A percentile compares a stretch with the other conserved stretches of the same genome.
Conservation (phyloP, 2,888 invertebrate genomes). For the Periphyllus acericola region DNA sequence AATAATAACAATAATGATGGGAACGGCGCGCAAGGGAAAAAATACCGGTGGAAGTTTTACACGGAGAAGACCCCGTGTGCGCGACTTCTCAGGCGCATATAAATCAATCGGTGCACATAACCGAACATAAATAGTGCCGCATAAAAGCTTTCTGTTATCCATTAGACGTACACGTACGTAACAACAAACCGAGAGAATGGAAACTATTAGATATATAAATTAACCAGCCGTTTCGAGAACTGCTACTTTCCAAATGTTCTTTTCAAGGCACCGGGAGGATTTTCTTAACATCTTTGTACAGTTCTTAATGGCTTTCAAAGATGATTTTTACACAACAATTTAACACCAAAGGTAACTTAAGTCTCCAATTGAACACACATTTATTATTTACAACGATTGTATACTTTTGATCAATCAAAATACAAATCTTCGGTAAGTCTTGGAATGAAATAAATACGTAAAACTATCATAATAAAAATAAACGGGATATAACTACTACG, state of each 20-base stretch:
- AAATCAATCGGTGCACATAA: conserved; percentile 60
- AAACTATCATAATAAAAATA: too few species aligned
- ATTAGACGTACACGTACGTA: conserved; percentile 51
- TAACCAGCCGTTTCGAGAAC: conserved; percentile 43
- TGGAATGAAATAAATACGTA: too few species aligned
- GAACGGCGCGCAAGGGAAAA: conserved; percentile 48
- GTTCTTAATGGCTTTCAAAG: neutral
- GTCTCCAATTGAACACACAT: too few species aligned
- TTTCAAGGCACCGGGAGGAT: neutral
- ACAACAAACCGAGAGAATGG: conserved; percentile 55
- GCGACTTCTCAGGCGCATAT: conserved; percentile 53
- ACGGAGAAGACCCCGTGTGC: conserved; percentile 13
- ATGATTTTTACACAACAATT: neutral
- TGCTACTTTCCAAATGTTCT: conserved; percentile 22
- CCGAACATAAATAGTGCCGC: conserved; percentile 57
- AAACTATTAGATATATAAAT: conserved; percentile 60
- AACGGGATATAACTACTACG: too few species aligned
- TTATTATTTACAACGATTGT: too few species aligned
- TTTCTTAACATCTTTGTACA: neutral
- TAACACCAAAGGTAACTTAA: neutral
- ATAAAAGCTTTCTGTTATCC: conserved; percentile 60
- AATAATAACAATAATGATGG: conserved; percentile 62
- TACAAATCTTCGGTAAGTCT: too few species aligned
- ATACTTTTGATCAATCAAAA: too few species aligned
- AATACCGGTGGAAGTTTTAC: conserved; percentile 58